Evolutionary conservation across 2,888 invertebrate species (phyloP).

Genomic region (Dioctria rufipes): DNA sequence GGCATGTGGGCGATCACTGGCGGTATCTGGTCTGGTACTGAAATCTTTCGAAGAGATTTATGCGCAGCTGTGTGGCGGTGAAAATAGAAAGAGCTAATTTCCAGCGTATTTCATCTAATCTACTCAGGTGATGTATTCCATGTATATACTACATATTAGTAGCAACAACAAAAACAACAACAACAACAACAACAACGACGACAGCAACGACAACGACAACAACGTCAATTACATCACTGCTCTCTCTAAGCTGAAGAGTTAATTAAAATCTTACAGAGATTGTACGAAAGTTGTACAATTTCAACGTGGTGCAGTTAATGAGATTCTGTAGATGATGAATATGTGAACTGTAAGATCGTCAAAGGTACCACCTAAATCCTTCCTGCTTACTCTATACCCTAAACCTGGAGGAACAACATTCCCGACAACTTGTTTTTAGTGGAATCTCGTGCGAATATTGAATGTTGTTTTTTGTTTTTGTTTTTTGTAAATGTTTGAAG

Average conservation of each 20-base stretch:
- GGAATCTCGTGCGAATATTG: too few relatives aligned
- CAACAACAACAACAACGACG: too few relatives aligned
- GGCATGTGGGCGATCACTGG: conserved; percentile 21
- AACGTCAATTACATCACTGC: neutral
- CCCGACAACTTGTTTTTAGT: too few relatives aligned
- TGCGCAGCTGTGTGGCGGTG: neutral
- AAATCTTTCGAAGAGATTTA: conserved; percentile 6
- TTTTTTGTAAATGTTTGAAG: too few relatives aligned
- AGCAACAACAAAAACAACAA: too few relatives aligned
- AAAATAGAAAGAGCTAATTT: neutral
- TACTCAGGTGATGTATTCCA: too few relatives aligned
- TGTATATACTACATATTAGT: too few relatives aligned
- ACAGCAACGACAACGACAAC: neutral
- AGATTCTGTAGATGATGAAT: conserved; percentile 17
- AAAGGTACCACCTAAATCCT: neutral
- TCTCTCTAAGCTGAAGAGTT: neutral
- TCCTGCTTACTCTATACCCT: too few relatives aligned
- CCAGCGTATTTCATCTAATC: neutral
- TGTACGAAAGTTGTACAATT: conserved; percentile 20
- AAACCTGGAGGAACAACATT: too few relatives aligned
- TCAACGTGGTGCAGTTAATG: neutral
- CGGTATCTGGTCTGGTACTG: neutral
- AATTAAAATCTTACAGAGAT: conserved; percentile 15
- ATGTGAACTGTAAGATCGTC: conserved; percentile 12
- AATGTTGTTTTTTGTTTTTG: too few relatives aligned